Conservation (phyloP, 2,888 invertebrate species). For the Apomyelois bistriatella region DNA sequence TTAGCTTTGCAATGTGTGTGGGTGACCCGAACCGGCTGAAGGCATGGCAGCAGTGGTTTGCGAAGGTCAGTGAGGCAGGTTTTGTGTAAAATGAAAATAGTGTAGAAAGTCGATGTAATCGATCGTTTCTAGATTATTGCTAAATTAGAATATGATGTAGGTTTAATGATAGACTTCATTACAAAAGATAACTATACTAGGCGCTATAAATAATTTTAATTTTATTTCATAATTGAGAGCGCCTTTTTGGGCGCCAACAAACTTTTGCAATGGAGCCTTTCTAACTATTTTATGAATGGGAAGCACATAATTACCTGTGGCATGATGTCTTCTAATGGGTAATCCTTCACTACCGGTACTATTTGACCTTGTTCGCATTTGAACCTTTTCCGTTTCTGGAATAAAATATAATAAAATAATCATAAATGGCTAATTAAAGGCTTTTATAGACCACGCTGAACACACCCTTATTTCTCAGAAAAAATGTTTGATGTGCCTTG, state of each 20-base stretch:
- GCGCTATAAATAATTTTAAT: no score
- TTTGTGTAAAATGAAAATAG: background rate
- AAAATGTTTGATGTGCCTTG: no score
- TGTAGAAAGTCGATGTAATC: no score
- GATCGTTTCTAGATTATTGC: background rate
- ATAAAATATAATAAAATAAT: slow-evolving; percentile 23
- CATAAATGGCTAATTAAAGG: background rate
- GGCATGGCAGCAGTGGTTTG: slow-evolving; percentile 4
- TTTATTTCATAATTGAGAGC: no score
- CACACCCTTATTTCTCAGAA: no score
- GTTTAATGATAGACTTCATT: background rate
- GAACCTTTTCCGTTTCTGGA: slow-evolving; percentile 76
- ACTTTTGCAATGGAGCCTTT: slow-evolving; percentile 5
- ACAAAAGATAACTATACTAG: background rate
- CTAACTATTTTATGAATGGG: background rate
- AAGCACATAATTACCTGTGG: slow-evolving; percentile 59
- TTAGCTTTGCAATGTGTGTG: slow-evolving; percentile 12
- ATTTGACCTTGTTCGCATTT: slow-evolving; percentile 78
- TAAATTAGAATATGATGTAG: background rate
- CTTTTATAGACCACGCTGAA: no score
- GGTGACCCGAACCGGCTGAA: slow-evolving; percentile 1
- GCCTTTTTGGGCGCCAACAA: no score
- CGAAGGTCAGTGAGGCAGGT: background rate
- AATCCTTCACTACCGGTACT: slow-evolving; percentile 80
- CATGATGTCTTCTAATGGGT: slow-evolving; percentile 79